Evolutionary conservation across 92 coral and sea anemone species (phyloP).

Genomic region (Umimayanthus chanpuru): DNA sequence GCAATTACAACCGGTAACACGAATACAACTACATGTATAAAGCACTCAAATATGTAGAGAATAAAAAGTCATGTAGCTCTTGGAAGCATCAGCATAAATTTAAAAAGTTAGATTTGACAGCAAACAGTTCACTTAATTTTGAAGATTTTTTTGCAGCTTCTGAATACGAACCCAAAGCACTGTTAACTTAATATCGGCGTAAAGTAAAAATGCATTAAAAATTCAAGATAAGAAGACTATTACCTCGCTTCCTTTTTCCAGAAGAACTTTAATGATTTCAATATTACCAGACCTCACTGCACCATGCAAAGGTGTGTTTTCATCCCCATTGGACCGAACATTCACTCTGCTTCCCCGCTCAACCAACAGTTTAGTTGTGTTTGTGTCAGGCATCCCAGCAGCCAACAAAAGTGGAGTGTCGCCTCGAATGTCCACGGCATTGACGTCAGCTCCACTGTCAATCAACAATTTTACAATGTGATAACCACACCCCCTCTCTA

Average conservation of each 20-base stretch:
- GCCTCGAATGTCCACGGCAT: conserved; percentile 39
- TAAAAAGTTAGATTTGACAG: too few relatives aligned
- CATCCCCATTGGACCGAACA: conserved; percentile 38
- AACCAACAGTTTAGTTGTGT: conserved; percentile 40
- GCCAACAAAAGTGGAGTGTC: conserved; percentile 41
- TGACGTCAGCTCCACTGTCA: conserved; percentile 38
- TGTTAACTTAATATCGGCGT: neutral
- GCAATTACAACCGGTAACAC: too few relatives aligned
- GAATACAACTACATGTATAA: too few relatives aligned
- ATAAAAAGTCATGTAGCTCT: too few relatives aligned
- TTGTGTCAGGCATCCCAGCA: conserved; percentile 36
- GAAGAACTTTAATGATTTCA: conserved; percentile 33
- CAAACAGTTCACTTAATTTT: too few relatives aligned
- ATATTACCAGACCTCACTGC: conserved; percentile 25
- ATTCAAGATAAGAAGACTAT: neutral
- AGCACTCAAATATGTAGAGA: too few relatives aligned
- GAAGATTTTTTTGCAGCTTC: too few relatives aligned
- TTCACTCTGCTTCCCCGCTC: conserved; percentile 39
- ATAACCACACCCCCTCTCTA: conserved; percentile 36
- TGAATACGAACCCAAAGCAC: too few relatives aligned
- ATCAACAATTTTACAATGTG: conserved; percentile 27
- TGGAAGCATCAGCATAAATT: too few relatives aligned
- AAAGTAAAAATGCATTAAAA: neutral
- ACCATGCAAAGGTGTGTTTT: conserved; percentile 27
- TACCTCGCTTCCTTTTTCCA: conserved; percentile 45